Evolutionary conservation across 1,140 invertebrate species (phyloP).

Genomic region (Leguminivora glycinivorella): DNA sequence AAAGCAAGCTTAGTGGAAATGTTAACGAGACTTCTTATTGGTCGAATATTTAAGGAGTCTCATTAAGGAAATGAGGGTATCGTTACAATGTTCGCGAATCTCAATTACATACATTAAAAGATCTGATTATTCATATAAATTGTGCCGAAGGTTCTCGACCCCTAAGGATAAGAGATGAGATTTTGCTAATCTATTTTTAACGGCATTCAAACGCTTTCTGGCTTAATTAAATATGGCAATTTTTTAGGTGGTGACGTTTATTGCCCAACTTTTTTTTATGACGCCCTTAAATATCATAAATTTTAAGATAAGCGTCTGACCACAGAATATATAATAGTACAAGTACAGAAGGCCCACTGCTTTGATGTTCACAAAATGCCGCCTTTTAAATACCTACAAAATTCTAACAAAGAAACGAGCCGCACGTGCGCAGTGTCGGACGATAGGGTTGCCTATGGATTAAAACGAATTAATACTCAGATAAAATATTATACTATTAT

Average conservation of each 20-base stretch:
- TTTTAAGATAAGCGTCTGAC: too few relatives aligned
- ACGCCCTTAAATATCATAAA: too few relatives aligned
- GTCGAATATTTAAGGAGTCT: background rate
- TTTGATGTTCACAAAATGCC: too few relatives aligned
- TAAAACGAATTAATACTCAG: too few relatives aligned
- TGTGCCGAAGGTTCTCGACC: background rate
- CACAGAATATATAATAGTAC: too few relatives aligned
- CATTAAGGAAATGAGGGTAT: background rate
- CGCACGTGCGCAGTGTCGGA: too few relatives aligned
- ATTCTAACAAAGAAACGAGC: too few relatives aligned
- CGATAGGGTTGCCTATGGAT: too few relatives aligned
- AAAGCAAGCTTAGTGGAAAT: background rate
- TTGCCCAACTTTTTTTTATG: too few relatives aligned
- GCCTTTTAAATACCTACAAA: too few relatives aligned
- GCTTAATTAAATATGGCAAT: background rate
- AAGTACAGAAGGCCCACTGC: too few relatives aligned
- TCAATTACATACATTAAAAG: background rate
- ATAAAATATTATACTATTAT: too few relatives aligned
- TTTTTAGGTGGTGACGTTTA: background rate
- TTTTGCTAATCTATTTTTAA: constrained; percentile 3
- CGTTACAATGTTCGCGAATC: background rate
- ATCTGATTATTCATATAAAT: constrained; percentile 9
- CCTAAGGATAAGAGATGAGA: background rate
- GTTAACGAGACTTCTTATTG: background rate
- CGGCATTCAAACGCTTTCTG: background rate